phyloP scores from a whole-genome alignment of 2,888 invertebrate species.

The Mesodorylaimus sp. region DNA sequence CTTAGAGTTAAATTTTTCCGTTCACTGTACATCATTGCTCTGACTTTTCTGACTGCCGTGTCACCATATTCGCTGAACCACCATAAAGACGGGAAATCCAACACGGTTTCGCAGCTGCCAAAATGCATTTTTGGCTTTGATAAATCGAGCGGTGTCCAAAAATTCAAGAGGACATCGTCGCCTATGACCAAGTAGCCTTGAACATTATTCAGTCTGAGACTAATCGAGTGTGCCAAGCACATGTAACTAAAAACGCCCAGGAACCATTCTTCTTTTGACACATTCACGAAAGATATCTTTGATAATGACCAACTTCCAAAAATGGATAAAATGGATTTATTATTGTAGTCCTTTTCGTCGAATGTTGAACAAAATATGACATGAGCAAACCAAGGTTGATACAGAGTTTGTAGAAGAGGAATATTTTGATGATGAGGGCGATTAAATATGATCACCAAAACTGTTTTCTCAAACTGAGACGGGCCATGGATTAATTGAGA shows the following conservation, averaged over 20 bases:
- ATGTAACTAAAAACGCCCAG: neutral
- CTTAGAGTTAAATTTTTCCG: neutral
- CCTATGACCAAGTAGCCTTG: neutral
- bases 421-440: neutral
- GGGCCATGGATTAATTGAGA: no score
- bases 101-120: neutral
- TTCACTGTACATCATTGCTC: neutral
- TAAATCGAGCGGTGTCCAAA: neutral
- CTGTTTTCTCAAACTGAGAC: neutral
- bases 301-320: neutral
- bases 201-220: neutral
- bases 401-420: neutral
- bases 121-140: neutral
- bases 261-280: neutral
- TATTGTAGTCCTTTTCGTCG: neutral
- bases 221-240: neutral
- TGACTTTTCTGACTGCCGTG: no score
- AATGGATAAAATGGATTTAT: no score
- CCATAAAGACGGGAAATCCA: neutral
- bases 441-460: neutral
- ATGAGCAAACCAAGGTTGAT: neutral
- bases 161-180: neutral
- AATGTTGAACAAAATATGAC: neutral
- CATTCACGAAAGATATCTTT: neutral
- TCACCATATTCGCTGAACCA: neutral